A percentile compares a stretch with the other conserved stretches of the same genome.
These are phyloP conservation scores for Cyanistes caeruleus DNA, from an alignment of 2,113 vertebrate genomes.

Conservation along the genomic window DNA sequence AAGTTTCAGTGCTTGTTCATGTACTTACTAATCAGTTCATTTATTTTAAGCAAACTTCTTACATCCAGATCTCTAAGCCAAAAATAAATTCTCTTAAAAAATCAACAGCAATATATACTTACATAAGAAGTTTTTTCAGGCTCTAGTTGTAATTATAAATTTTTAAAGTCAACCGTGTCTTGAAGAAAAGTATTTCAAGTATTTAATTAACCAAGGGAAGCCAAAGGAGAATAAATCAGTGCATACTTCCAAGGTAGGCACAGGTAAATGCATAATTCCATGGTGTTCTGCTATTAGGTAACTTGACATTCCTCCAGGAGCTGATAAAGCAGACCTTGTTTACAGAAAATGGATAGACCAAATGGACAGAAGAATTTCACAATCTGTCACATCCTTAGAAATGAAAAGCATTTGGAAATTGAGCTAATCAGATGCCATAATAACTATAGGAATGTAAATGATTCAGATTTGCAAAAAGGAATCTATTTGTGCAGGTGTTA, in stretches of 20 bases:
- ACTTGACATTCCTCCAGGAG: not conserved
- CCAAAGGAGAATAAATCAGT: not conserved
- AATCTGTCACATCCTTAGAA: not conserved
- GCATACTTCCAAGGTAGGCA: not conserved
- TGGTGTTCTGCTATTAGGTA: not conserved
- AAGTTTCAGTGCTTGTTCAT: not conserved
- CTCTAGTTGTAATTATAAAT: not conserved
- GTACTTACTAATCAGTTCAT: not conserved
- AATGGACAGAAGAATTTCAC: not conserved
- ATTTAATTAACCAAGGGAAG: not conserved
- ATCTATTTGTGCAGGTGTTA: not conserved
- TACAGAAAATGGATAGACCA: not conserved
- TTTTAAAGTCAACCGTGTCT: not conserved
- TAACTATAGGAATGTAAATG: not conserved
- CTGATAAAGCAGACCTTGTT: not conserved
- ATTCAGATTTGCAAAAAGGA: not conserved
- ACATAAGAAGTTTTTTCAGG: not conserved
- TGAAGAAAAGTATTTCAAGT: not conserved
- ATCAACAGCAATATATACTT: not conserved
- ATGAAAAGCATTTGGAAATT: not conserved
- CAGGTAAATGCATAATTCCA: not conserved
- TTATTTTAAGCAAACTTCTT: constrained; percentile 8
- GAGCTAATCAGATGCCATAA: not conserved
- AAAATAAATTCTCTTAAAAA: constrained; percentile 1
- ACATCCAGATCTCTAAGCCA: not conserved